A percentile compares a stretch with the other conserved stretches of the same genome.
Evolutionary conservation across 1,140 invertebrate genomes (phyloP).

Genomic region (Apis laboriosa): DNA sequence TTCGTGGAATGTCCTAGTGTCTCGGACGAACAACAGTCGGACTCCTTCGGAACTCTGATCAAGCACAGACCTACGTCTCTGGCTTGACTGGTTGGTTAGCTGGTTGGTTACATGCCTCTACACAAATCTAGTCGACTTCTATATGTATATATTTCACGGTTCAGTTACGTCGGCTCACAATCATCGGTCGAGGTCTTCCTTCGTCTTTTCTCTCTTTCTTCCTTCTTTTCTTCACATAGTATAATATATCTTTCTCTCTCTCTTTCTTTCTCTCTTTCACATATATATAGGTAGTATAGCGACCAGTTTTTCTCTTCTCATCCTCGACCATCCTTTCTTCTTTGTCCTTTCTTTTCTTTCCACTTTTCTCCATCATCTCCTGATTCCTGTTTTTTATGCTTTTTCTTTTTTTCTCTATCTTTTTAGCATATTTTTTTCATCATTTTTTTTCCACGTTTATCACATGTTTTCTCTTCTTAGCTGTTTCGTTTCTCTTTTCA

Average conservation of each 20-base stretch:
- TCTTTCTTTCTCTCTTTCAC: no score
- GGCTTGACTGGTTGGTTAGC: slow-evolving; percentile 57
- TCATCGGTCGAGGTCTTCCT: slow-evolving; percentile 37
- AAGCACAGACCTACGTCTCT: slow-evolving; percentile 45
- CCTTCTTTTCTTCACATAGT: no score
- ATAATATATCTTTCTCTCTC: no score
- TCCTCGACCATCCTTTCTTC: neutral
- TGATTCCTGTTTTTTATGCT: neutral
- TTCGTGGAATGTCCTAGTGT: slow-evolving; percentile 73
- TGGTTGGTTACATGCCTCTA: slow-evolving; percentile 43
- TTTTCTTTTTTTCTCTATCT: neutral
- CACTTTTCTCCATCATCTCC: slow-evolving; percentile 3
- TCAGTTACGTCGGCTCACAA: slow-evolving; percentile 25
- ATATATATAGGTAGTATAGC: neutral
- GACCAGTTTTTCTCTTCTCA: neutral
- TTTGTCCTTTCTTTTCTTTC: neutral
- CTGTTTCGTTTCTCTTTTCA: neutral
- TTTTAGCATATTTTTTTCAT: neutral
- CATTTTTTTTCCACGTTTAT: no score
- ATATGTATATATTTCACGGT: slow-evolving; percentile 6
- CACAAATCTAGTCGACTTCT: slow-evolving; percentile 46
- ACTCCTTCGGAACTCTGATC: slow-evolving; percentile 70
- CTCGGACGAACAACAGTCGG: slow-evolving; percentile 73
- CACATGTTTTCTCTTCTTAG: no score
- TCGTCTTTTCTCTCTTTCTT: neutral